Percentiles rank a stretch among this genome's conserved stretches.
Evolutionary conservation across 2,113 vertebrate genomes (phyloP).

Genomic region (Calyptommatus sinebrachiatus): DNA sequence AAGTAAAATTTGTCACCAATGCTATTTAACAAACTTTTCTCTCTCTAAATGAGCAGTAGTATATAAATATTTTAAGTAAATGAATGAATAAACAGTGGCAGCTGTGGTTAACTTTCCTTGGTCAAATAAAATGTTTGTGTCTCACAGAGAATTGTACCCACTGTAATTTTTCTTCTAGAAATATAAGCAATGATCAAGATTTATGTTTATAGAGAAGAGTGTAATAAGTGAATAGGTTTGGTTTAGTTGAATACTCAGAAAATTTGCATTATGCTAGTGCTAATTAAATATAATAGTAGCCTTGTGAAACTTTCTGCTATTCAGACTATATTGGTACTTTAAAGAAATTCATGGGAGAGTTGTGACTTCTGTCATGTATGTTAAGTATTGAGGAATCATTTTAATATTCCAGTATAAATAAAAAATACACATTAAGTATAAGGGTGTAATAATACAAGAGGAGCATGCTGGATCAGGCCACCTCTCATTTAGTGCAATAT

Average conservation of each 20-base stretch:
- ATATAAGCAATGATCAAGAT: neutral
- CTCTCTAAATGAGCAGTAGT: too few relatives aligned
- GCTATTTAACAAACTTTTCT: neutral
- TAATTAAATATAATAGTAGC: neutral
- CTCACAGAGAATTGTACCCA: neutral
- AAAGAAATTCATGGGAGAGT: too few relatives aligned
- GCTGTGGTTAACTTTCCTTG: neutral
- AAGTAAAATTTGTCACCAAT: neutral
- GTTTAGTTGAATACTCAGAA: neutral
- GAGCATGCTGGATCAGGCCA: too few relatives aligned
- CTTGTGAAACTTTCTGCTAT: conserved; percentile 7
- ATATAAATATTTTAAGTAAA: too few relatives aligned
- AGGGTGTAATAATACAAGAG: too few relatives aligned
- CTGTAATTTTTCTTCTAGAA: neutral
- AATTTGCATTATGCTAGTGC: neutral
- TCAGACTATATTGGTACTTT: neutral
- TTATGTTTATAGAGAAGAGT: neutral
- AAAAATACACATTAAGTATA: too few relatives aligned
- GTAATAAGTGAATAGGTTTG: neutral
- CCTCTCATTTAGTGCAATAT: too few relatives aligned
- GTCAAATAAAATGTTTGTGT: neutral
- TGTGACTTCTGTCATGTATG: too few relatives aligned
- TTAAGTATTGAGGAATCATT: too few relatives aligned
- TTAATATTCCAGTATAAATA: too few relatives aligned
- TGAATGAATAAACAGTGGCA: neutral